Evolutionary conservation across 1,140 invertebrate species (phyloP).

Genomic region (Apocrypta bakeri): DNA sequence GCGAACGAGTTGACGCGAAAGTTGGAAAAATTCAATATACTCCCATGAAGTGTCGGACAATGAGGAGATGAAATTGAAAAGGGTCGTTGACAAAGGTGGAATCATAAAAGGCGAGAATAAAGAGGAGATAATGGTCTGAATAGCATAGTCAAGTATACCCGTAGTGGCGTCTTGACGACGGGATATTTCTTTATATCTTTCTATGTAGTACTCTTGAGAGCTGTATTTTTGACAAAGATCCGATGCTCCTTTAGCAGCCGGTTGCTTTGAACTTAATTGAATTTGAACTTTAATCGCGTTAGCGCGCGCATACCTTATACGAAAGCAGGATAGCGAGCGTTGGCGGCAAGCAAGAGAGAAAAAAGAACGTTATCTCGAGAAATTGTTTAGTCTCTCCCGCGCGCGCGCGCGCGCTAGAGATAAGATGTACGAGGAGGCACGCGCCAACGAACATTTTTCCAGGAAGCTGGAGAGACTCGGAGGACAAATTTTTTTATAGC

Average conservation of each 20-base stretch:
- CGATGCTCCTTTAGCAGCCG: not conserved
- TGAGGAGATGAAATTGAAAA: too few relatives aligned
- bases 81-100: too few relatives aligned
- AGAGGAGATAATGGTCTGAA: too few relatives aligned
- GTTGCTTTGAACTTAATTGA: not conserved
- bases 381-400: constrained; percentile 36
- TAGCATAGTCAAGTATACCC: too few relatives aligned
- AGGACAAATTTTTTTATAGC: constrained; percentile 41
- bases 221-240: too few relatives aligned
- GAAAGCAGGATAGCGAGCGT: not conserved
- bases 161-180: too few relatives aligned
- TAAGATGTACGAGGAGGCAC: constrained; percentile 24
- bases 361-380: constrained; percentile 26
- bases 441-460: constrained; percentile 38
- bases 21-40: too few relatives aligned
- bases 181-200: too few relatives aligned
- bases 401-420: not conserved
- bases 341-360: not conserved
- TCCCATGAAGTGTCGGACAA: not conserved
- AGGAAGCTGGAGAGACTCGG: constrained; percentile 24
- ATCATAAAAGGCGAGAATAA: too few relatives aligned
- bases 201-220: too few relatives aligned
- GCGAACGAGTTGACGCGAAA: too few relatives aligned
- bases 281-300: not conserved
- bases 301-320: not conserved